These are phyloP conservation scores for Ethmia dodecea DNA, from an alignment of 2,888 invertebrate species.

Conservation along the genomic window DNA sequence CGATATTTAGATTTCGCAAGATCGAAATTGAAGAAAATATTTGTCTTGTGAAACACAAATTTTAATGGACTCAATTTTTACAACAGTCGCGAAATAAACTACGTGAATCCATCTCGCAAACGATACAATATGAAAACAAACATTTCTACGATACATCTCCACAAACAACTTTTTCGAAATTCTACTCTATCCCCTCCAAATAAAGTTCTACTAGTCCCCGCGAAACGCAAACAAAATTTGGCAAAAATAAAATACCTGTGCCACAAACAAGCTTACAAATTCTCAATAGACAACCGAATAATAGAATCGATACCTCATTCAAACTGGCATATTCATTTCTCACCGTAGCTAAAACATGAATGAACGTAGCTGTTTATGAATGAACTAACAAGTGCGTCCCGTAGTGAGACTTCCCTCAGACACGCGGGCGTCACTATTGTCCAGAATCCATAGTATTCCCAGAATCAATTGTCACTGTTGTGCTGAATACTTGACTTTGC, in stretches of 20 bases:
- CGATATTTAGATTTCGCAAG: no score
- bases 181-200: no score
- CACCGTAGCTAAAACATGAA: constrained; percentile 48
- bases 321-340: constrained; percentile 19
- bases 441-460: constrained; percentile 42
- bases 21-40: no score
- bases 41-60: no score
- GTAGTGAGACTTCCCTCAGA: constrained; percentile 39
- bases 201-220: no score
- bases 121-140: no score
- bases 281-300: constrained; percentile 29
- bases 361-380: constrained; percentile 50
- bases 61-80: no score
- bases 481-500: constrained; percentile 20
- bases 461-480: constrained; percentile 29
- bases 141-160: no score
- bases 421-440: constrained; percentile 47
- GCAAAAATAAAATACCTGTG: not conserved
- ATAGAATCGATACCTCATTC: constrained; percentile 47
- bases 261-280: constrained; percentile 27
- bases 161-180: no score
- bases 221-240: no score
- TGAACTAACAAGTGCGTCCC: constrained; percentile 47
- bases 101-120: no score
- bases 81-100: no score